Percentiles rank a stretch among this genome's conserved stretches.
These are phyloP conservation scores for Macropis europaea DNA, from an alignment of 2,888 invertebrate species.

Conservation along the genomic window DNA sequence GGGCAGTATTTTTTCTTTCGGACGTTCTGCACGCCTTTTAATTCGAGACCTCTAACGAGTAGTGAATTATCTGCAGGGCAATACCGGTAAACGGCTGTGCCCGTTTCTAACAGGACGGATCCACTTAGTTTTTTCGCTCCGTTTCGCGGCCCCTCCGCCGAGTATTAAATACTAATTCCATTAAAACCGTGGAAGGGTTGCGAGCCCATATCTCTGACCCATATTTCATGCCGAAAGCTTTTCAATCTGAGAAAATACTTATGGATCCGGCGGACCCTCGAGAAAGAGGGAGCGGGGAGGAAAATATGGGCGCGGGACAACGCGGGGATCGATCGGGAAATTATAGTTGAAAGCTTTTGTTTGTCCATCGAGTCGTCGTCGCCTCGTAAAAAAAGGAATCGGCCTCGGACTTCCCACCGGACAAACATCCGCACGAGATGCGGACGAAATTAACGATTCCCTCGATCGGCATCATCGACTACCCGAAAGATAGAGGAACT, in stretches of 20 bases:
- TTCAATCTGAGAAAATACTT: conserved; percentile 72
- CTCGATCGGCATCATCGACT: neutral
- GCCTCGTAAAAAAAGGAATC: neutral
- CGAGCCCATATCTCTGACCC: conserved; percentile 75
- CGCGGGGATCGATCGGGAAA: conserved; percentile 60
- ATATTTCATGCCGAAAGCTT: conserved; percentile 78
- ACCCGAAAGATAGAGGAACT: too few species aligned
- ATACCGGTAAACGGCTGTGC: conserved; percentile 57
- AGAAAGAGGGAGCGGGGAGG: conserved; percentile 39
- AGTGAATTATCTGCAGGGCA: conserved; percentile 59
- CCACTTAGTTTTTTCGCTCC: conserved; percentile 73
- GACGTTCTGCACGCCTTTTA: conserved; percentile 38
- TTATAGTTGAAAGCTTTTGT: conserved; percentile 63
- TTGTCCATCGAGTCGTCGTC: conserved; percentile 47
- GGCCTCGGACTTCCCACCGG: neutral
- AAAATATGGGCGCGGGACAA: conserved; percentile 58
- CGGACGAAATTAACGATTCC: neutral
- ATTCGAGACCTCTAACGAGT: conserved; percentile 56
- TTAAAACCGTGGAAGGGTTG: conserved; percentile 79
- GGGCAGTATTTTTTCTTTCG: conserved; percentile 32
- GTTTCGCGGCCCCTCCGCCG: conserved; percentile 56
- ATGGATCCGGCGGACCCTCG: conserved; percentile 54
- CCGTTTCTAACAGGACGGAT: conserved; percentile 53
- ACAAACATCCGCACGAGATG: neutral
- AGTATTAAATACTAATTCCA: conserved; percentile 80